Evolutionary conservation across 2,797 vertebrate species (phyloP), one percentile per base, ranked within the genome.

Genomic region (Hipposideros larvatus): DNA sequence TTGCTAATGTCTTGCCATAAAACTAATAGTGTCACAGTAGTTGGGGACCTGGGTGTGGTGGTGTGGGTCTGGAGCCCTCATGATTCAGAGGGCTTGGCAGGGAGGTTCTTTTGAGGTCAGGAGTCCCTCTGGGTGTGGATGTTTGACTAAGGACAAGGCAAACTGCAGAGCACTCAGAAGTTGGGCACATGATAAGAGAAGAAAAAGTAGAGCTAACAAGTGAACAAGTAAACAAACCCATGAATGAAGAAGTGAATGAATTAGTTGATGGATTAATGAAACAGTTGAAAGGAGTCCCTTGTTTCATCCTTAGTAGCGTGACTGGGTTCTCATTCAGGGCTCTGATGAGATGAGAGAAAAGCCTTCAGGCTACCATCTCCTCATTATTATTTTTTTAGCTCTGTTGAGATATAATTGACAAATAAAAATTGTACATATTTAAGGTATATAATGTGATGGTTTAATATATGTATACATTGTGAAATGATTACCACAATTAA

Each of bases 91-190:
- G 37, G 31, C 71, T 63, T 43, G 87, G 73, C 57, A 55, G 15
- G 34, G 53, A 78, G 66, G 28, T 9, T 24, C 53, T 41, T 88
- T 73, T 73, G 66, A 95, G 46, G n/a, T 34, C 53, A 28, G 55
- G 11, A 75, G 74, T 65, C 28, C 43, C 0, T 21, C 34, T 92
- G 80, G 88, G 80, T 90, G 88, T 92, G 93, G 87, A 87, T 3
- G 65, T 84, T 91, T 94, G 71, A 53, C 22, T 65, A 96, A 92
- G 37, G 53, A 75, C 22, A 28, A 6, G 16, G 48, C 19, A 66
- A n/a, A 59, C 3, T 61, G 43, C 19, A 94, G 51, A 91, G 14
- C 31, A 55, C 73, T 91, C 24, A 89, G 66, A 71, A 46, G 31
- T 18, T 46, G 9, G 28, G 31, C 37, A 85, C 85, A 93, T 31